These are phyloP conservation scores for Stenotaenia linearis DNA, from an alignment of 2,888 invertebrate genomes.

Conservation along the genomic window DNA sequence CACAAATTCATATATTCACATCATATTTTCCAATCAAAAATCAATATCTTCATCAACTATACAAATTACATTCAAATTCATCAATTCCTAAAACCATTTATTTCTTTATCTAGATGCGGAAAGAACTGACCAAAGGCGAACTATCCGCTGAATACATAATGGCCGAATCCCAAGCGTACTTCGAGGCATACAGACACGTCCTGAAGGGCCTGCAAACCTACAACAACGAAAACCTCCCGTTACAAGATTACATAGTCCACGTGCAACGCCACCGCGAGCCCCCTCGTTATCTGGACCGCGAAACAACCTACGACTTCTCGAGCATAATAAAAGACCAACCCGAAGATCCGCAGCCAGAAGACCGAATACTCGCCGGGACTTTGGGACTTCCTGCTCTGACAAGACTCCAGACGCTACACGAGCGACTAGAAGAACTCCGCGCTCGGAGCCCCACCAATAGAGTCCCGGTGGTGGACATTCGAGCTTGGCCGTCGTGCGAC, in stretches of 20 bases:
- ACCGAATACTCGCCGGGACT: not conserved
- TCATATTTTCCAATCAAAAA: too few species aligned
- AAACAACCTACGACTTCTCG: not conserved
- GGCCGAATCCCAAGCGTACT: conserved; percentile 24
- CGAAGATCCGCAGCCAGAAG: too few species aligned
- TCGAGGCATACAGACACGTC: conserved; percentile 29
- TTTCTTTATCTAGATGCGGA: not conserved
- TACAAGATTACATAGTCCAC: not conserved
- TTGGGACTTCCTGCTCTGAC: not conserved
- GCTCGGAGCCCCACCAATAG: too few species aligned
- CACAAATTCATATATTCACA: too few species aligned
- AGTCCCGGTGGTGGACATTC: not conserved
- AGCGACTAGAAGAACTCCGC: too few species aligned
- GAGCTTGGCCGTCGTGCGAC: conserved; percentile 35
- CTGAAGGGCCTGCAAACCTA: not conserved
- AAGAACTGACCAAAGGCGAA: not conserved
- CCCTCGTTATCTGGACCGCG: not conserved
- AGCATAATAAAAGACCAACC: not conserved
- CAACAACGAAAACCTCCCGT: not conserved
- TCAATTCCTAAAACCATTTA: not conserved
- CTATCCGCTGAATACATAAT: not conserved
- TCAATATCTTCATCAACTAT: too few species aligned
- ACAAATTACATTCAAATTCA: too few species aligned
- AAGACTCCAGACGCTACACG: too few species aligned
- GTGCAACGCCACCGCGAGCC: not conserved